Base-by-base conservation (phyloP, 1,140 invertebrate species). In the Aleiodes sp. region DNA sequence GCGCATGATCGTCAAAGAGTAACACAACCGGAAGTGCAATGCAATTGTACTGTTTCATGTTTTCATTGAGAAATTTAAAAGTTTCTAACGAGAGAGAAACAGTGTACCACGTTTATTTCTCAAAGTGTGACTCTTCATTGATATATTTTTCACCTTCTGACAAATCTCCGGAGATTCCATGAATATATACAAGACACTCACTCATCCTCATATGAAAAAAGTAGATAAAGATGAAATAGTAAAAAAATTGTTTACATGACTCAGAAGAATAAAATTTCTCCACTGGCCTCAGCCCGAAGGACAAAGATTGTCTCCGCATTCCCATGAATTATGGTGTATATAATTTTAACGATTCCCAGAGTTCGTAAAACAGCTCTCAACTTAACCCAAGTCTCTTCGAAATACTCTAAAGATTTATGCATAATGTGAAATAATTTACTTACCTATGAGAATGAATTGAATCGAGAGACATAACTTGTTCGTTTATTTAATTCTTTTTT, bases 21-120 rank as follows among this genome's bases (percentile, higher is more conserved):
- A 71, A 72, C 24, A 28, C 60, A 63, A 56, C 65, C 72, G 75
- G 71, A 76, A 76, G 68, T 70, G 21, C 39, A 28, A 43, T 28
- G 9, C 63, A 62, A 62, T 46, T 64, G 62, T 52, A 16, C 46
- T 24, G 46, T 52, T 52, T 21, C 46, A 10, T 52, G 19, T 52
- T 16, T 52, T 52, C 46, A 52, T 52, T 52, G 46, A 24, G 46
- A 52, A 52, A 52, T 52, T 52, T 12, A 21, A 24, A 24, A 16
- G n/a, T n/a, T n/a, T n/a, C 8, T 9, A 24, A 16, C 2, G 39
- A 43, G 8, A 43, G 12, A 43, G 37, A 39, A 9, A 39, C n/a
- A 46, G 41, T 46, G 4, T 52, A 9, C 12, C 61, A 4, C 61
- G 2, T 4, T 7, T 26, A 4, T 37, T 41, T 64, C 63, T 43